Evolutionary conservation across 1,140 invertebrate genomes (phyloP).

Genomic region (Orchestia grillus): DNA sequence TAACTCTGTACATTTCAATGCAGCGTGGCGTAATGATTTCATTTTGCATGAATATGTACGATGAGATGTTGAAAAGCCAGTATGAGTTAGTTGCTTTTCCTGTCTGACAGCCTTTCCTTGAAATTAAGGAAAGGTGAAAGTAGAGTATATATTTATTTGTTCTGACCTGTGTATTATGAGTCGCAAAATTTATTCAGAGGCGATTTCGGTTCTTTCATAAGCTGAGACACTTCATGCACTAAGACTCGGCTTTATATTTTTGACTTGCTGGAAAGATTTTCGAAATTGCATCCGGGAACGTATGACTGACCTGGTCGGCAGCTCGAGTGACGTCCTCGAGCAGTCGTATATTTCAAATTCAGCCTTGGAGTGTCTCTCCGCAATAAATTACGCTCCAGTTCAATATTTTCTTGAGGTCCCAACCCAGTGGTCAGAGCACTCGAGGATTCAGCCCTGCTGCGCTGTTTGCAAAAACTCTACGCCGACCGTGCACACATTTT

Average conservation of each 20-base stretch:
- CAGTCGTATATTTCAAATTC: neutral
- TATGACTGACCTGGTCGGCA: neutral
- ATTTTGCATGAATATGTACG: neutral
- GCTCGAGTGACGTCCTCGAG: neutral
- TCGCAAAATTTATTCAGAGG: too few relatives aligned
- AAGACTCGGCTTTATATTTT: neutral
- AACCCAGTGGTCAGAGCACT: neutral
- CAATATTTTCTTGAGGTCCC: neutral
- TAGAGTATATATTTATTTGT: neutral
- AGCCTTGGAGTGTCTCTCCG: neutral
- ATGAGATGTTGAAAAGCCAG: neutral
- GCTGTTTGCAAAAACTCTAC: slow-evolving; percentile 35
- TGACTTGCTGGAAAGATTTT: neutral
- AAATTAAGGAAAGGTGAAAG: neutral
- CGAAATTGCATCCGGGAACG: neutral
- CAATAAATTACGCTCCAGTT: neutral
- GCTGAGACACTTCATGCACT: neutral
- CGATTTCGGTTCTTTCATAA: too few relatives aligned
- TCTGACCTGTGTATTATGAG: too few relatives aligned
- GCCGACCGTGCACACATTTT: slow-evolving; percentile 11
- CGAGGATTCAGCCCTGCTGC: neutral
- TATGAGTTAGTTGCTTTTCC: neutral
- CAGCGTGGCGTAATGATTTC: too few relatives aligned
- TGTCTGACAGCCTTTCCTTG: neutral
- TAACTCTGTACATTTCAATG: too few relatives aligned